Evolutionary conservation across 2,888 invertebrate genomes (phyloP), one percentile per base, ranked within the genome.

Genomic region (Parnassius glacialis): DNA sequence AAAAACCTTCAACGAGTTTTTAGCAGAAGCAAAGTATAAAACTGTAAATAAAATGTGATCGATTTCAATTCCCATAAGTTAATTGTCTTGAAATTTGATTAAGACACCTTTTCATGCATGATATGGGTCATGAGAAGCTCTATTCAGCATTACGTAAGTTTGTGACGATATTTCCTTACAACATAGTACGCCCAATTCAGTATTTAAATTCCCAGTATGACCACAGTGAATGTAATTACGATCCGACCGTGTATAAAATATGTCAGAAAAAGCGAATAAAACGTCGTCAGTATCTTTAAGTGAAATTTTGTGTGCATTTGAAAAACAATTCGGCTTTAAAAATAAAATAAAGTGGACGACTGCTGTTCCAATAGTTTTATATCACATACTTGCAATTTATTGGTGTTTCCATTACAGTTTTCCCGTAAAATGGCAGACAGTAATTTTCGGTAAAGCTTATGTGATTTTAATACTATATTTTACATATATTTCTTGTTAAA

Each of bases 261-360:
- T 62, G 52, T 80, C 79, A 72, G 75, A 73, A 62, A 73, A 72
- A 65, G 66, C 68, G 56, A 71, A 75, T 67, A 72, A 68, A 59
- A 77, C 68, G 66, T 61, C 68, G 0, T 67, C 70, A 13, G 67
- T 70, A 47, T 74, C 78, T 56, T 62, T 84, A n/a, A 78, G 79
- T 78, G 80, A 81, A 77, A 73, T 78, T 69, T 78, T 88, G 59
- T 76, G 76, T 53, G 65, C 71, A 53, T 80, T 88, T 42, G 87
- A 88, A 71, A 89, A 88, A 70, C 77, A 70, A 67, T 75, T 90
- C 57, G 86, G 86, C 2, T 89, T 86, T 67, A 76, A 87, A 78
- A 91, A 90, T 74, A 85, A 89, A 11, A 83, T 91, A 66, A 91
- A 91, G 76, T 91, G 90, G 90, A 67, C 74, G 0, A 87, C 79